Evolutionary conservation across 2,888 invertebrate species (phyloP).

Genomic region (Amblyjoppa proteus): DNA sequence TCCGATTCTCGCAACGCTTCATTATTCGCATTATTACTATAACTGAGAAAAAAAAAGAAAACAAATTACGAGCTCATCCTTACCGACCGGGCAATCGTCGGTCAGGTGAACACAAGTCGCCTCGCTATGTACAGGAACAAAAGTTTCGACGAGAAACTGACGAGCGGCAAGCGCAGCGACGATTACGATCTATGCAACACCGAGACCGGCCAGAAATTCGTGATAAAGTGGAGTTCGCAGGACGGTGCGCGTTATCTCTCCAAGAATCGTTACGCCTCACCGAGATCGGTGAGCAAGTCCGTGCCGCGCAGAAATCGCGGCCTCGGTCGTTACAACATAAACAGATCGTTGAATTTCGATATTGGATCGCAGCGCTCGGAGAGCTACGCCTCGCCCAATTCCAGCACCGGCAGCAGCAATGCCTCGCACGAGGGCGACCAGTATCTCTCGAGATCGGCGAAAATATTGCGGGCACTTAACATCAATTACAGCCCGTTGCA

Average conservation of each 20-base stretch:
- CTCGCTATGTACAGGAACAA: conserved; percentile 70
- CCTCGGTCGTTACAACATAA: conserved; percentile 74
- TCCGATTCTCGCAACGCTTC: neutral
- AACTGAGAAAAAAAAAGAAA: neutral
- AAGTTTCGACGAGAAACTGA: conserved; percentile 66
- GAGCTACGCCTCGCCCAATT: conserved; percentile 73
- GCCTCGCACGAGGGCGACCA: conserved; percentile 69
- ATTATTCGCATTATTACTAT: neutral
- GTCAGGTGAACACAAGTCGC: neutral
- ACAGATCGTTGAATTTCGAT: conserved; percentile 79
- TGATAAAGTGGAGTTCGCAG: conserved; percentile 74
- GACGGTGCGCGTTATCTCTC: conserved; percentile 71
- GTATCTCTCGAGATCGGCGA: conserved; percentile 78
- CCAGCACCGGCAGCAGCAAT: conserved; percentile 68
- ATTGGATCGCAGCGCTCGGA: conserved; percentile 59
- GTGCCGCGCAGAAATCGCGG: conserved; percentile 74
- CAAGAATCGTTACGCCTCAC: conserved; percentile 73
- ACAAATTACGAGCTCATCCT: neutral
- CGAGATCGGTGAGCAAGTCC: conserved; percentile 73
- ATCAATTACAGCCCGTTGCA: conserved; percentile 74
- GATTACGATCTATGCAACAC: conserved; percentile 72
- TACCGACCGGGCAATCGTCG: neutral
- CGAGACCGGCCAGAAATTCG: conserved; percentile 71
- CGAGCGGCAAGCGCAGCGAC: conserved; percentile 65
- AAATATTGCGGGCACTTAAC: conserved; percentile 80